phyloP scores from a whole-genome alignment of 2,888 invertebrate species.

The Hecatera dysodea region DNA sequence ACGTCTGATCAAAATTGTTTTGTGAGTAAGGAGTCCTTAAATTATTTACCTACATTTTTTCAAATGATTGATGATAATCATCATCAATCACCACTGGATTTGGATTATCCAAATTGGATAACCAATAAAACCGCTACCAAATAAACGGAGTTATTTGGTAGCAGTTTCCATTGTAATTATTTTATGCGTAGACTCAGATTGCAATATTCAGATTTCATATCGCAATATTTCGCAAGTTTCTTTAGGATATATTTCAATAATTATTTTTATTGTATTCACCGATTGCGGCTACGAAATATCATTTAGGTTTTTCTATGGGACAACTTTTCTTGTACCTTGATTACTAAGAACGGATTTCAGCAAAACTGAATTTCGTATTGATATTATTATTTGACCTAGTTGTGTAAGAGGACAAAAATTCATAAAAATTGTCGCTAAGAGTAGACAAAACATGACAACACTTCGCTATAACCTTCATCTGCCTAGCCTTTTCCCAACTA shows the following conservation, averaged over 20 bases:
- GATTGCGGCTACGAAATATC: constrained; percentile 28
- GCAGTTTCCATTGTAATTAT: constrained; percentile 22
- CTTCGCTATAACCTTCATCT: not conserved
- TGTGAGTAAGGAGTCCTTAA: not conserved
- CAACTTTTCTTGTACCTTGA: not conserved
- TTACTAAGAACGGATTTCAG: constrained; percentile 25
- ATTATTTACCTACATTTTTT: not conserved
- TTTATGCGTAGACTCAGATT: constrained; percentile 38
- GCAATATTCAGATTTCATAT: constrained; percentile 36
- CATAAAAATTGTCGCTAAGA: not conserved
- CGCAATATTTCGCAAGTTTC: constrained; percentile 50
- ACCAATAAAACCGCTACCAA: constrained; percentile 14
- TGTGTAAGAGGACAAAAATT: constrained; percentile 15
- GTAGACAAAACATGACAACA: not conserved
- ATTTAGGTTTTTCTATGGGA: constrained; percentile 21
- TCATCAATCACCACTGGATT: not conserved
- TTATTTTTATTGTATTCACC: constrained; percentile 24
- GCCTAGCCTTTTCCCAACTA: no score
- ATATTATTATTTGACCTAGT: constrained; percentile 21
- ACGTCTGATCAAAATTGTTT: constrained; percentile 11
- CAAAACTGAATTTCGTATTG: constrained; percentile 16
- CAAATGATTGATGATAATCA: not conserved
- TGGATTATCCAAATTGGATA: not conserved
- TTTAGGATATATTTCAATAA: constrained; percentile 52
- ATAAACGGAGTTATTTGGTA: not conserved